A percentile compares a stretch with the other conserved stretches of the same genome.
These are phyloP conservation scores for Prunella fulvescens DNA, from an alignment of 2,113 vertebrate species.

Conservation along the genomic window DNA sequence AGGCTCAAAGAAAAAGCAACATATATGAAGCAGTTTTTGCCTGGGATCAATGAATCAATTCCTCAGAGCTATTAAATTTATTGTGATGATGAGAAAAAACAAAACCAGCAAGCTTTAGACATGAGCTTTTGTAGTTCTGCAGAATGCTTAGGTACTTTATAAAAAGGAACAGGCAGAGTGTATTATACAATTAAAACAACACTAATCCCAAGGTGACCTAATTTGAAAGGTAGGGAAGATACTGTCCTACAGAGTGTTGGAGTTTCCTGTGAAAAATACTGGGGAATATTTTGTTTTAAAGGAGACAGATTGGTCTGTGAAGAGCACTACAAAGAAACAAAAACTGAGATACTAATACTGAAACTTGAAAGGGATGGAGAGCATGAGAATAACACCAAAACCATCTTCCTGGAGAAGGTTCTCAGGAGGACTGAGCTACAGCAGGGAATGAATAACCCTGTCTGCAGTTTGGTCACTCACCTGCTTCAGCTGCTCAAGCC, in stretches of 20 bases:
- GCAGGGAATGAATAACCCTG: neutral
- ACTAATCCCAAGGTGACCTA: neutral
- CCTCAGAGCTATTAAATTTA: neutral
- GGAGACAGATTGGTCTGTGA: neutral
- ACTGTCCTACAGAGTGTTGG: neutral
- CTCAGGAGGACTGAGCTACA: neutral
- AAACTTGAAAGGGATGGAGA: neutral
- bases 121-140: neutral
- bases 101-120: neutral
- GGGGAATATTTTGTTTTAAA: neutral
- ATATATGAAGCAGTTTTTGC: neutral
- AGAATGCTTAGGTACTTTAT: neutral
- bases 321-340: neutral
- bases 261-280: neutral
- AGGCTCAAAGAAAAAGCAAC: neutral
- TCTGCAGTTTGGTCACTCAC: slow-evolving; percentile 56
- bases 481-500: slow-evolving; percentile 90
- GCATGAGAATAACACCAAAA: neutral
- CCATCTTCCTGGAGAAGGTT: neutral
- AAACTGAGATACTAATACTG: neutral
- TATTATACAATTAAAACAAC: neutral
- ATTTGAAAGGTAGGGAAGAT: neutral
- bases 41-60: neutral
- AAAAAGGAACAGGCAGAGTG: neutral
- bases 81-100: neutral